phyloP scores from a whole-genome alignment of 2,113 vertebrate genomes.

The Nannospalax galili region DNA sequence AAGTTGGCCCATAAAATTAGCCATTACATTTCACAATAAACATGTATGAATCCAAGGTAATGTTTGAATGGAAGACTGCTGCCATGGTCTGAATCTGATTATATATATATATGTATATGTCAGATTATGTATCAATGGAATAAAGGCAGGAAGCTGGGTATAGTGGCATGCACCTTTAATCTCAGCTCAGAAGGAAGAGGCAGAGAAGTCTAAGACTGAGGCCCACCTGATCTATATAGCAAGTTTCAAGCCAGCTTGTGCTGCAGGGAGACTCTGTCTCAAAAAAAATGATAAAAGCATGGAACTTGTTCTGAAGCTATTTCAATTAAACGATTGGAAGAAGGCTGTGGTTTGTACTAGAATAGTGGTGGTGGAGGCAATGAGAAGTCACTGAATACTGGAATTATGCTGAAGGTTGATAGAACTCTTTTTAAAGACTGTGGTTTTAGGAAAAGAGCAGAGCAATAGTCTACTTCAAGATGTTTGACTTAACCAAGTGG shows the following conservation, averaged over 20 bases:
- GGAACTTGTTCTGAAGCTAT: not conserved
- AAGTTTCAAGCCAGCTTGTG: too few relatives aligned
- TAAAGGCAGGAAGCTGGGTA: too few relatives aligned
- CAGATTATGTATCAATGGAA: too few relatives aligned
- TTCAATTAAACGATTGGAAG: not conserved
- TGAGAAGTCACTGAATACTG: not conserved
- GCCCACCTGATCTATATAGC: too few relatives aligned
- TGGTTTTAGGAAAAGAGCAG: not conserved
- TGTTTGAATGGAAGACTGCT: constrained; percentile 1
- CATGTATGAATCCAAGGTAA: constrained; percentile 8
- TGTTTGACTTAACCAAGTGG: not conserved
- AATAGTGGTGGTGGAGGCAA: not conserved
- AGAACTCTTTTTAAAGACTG: not conserved
- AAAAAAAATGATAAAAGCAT: not conserved
- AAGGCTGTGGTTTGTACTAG: not conserved
- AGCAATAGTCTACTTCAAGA: not conserved
- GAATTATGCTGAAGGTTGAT: not conserved
- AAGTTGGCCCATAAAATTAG: not conserved
- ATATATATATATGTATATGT: not conserved
- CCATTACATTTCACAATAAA: not conserved
- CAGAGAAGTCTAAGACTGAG: too few relatives aligned
- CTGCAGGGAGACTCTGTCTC: too few relatives aligned
- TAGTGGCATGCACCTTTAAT: too few relatives aligned
- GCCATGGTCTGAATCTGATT: not conserved
- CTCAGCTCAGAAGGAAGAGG: too few relatives aligned